Evolutionary conservation across 35 echinoderm and acorn worm genomes (phyloP), one percentile per base, ranked within the genome.

Genomic region (Hemicentrotus pulcherrimus): DNA sequence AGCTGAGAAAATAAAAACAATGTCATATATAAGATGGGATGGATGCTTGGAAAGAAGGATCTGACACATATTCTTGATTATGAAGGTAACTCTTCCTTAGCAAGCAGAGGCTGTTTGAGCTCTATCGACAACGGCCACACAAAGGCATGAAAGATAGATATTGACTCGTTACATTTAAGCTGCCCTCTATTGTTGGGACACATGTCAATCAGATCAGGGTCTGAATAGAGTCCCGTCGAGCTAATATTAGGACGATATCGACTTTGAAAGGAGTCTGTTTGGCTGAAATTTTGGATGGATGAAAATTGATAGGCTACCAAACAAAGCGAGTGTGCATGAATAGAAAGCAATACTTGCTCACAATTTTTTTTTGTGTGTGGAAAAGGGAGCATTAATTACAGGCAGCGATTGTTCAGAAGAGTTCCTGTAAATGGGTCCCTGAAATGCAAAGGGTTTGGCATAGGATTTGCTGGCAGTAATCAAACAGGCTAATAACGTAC

Each of bases 111-210:
- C 88, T 47, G 32, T 90, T 90, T 11, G 12, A 90, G 65, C 65
- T 78, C 16, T 9, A 22, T 16, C 12, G 32, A 90, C 88, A 33
- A 24, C 12, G 13, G 6, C 24, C 0, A 47, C 32, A 90, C 88
- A 47, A 47, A 33, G 45, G 31, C 32, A 3, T 45, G 88, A 24
- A 33, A 90, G 88, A 13, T 32, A 33, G 88, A 78, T 90, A 90
- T 90, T 90, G 88, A 33, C 88, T 90, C 6, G 46, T 90, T 47
- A 90, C 88, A 90, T 90, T 90, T 41, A 90, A 16, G 32, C 32
- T 90, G 88, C 88, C 88, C 88, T 90, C 88, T 90, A 90, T 90
- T 90, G 88, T 90, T 47, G 88, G 88, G 88, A 16, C 32, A 90
- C 46, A 47, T 90, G 88, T 90, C 88, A 90, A 90, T 90, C 88